These are phyloP conservation scores for Venturia canescens DNA, from an alignment of 1,140 invertebrate genomes.

Conservation along the genomic window DNA sequence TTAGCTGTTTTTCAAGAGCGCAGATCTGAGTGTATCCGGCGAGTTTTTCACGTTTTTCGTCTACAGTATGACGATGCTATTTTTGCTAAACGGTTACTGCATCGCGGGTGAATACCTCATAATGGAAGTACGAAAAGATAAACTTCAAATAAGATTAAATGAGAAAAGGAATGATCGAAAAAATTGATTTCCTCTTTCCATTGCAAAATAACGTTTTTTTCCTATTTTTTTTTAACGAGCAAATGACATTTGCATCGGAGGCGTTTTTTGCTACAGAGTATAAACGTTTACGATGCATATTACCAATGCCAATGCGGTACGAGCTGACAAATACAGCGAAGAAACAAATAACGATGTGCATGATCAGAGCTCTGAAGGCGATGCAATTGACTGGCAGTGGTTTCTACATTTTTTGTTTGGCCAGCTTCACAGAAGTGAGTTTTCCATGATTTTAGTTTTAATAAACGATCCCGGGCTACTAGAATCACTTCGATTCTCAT, in stretches of 20 bases:
- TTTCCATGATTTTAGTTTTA: background rate
- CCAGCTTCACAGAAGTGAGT: constrained; percentile 30
- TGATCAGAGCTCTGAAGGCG: constrained; percentile 15
- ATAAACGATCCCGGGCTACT: background rate
- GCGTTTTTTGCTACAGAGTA: constrained; percentile 25
- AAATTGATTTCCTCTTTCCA: no score
- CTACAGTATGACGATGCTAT: constrained; percentile 38
- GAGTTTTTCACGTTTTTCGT: constrained; percentile 34
- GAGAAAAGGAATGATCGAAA: background rate
- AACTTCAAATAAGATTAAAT: background rate
- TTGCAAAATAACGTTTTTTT: no score
- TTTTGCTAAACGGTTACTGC: constrained; percentile 46
- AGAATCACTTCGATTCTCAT: no score
- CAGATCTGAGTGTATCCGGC: constrained; percentile 22
- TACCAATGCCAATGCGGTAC: constrained; percentile 44
- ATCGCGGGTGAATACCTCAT: constrained; percentile 47
- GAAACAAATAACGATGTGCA: constrained; percentile 20
- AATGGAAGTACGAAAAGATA: constrained; percentile 33
- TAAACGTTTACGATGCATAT: constrained; percentile 34
- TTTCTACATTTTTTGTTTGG: constrained; percentile 37
- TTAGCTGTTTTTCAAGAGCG: constrained; percentile 30
- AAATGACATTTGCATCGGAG: no score
- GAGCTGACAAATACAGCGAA: constrained; percentile 12
- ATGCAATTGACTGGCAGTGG: constrained; percentile 30
- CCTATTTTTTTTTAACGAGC: no score